These are phyloP conservation scores for Fulmarus glacialis DNA, from an alignment of 2,113 vertebrate species.

Conservation along the genomic window DNA sequence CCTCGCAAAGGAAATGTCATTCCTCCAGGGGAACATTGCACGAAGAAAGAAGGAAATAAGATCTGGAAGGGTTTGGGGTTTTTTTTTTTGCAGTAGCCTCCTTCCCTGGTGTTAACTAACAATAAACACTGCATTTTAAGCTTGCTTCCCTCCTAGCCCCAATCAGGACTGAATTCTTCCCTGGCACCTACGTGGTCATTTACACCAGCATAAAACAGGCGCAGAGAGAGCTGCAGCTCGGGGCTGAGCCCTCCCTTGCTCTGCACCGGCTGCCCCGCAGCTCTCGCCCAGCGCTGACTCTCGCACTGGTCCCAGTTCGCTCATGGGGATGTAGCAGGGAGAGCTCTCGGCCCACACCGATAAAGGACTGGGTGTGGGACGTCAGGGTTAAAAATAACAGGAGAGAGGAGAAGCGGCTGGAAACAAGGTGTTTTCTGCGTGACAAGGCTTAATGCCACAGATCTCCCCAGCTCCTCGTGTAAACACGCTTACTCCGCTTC, in stretches of 20 bases:
- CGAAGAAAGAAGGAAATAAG: background rate
- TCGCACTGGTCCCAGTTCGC: background rate
- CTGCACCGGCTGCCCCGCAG: rapidly evolving
- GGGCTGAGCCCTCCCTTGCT: background rate
- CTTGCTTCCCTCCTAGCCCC: background rate
- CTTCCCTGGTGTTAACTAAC: background rate
- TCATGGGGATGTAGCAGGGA: rapidly evolving
- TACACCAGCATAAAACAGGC: background rate
- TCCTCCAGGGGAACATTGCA: background rate
- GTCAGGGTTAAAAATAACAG: background rate
- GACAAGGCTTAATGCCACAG: background rate
- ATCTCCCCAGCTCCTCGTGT: background rate
- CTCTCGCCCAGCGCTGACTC: background rate
- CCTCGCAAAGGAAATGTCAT: rapidly evolving
- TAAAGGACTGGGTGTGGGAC: rapidly evolving
- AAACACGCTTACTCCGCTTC: background rate
- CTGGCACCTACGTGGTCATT: rapidly evolving
- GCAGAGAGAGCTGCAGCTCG: background rate
- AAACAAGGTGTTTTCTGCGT: background rate
- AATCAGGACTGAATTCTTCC: background rate
- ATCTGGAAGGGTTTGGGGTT: too few species aligned
- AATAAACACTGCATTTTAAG: rapidly evolving
- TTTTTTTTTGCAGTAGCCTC: background rate
- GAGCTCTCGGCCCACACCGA: background rate
- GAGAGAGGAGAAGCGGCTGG: background rate